Percentiles rank a stretch among this genome's conserved stretches.
Evolutionary conservation across 53 echinoderm and acorn worm species (phyloP).

Genomic region (Paelopatides confundens): DNA sequence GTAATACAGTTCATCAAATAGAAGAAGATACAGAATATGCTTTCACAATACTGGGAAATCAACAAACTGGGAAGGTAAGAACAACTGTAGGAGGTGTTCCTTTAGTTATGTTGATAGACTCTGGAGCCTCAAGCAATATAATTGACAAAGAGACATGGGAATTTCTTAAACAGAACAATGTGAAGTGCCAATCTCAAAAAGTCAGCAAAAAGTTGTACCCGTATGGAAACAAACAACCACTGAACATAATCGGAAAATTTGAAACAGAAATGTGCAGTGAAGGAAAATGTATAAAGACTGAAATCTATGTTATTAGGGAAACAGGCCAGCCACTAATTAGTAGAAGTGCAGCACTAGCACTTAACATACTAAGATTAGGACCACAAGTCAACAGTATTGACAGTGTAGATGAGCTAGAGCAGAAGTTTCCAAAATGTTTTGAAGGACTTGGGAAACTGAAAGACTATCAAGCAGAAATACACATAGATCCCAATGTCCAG

Average conservation of each 20-base stretch:
- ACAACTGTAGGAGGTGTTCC: background rate
- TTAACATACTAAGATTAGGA: background rate
- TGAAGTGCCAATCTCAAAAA: background rate
- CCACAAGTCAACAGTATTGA: background rate
- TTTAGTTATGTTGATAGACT: constrained; percentile 9
- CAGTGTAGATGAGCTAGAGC: background rate
- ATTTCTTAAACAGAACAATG: background rate
- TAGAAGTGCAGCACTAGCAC: background rate
- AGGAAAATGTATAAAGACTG: background rate
- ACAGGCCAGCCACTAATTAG: background rate
- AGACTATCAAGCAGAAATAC: constrained; percentile 7
- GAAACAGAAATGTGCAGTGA: background rate
- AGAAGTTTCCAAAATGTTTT: constrained; percentile 11
- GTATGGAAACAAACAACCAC: constrained; percentile 14
- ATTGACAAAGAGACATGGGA: constrained; percentile 39
- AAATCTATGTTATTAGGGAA: constrained; percentile 27
- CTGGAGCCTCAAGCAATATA: constrained; percentile 20
- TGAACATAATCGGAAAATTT: constrained; percentile 7
- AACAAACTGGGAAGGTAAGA: too few relatives aligned
- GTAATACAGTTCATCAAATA: too few relatives aligned
- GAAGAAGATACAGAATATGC: too few relatives aligned
- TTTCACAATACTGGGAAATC: too few relatives aligned
- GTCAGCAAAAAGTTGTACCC: background rate
- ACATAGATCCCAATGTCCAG: constrained; percentile 4
- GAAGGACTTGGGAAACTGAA: constrained; percentile 30